Evolutionary conservation across 2,888 invertebrate species (phyloP), one percentile per base, ranked within the genome.

Genomic region (Andrena camellia): DNA sequence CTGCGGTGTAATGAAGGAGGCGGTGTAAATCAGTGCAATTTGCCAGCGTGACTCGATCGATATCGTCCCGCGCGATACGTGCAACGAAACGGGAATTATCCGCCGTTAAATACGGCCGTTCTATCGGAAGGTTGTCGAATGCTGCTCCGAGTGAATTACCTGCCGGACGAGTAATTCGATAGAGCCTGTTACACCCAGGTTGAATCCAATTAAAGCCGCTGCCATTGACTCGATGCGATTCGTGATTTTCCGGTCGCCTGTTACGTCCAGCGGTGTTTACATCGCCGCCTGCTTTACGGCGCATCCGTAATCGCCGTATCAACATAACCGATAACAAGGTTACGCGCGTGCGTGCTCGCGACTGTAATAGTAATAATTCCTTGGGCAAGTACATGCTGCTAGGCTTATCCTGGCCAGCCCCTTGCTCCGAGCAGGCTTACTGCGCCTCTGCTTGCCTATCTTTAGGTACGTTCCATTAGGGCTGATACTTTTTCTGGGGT

Each of bases 351-450:
- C 63, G 72, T 52, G 79, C 74, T 59, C 35, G 64, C 63, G 35
- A 59, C 57, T 33, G 74, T 78, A 87, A 85, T 81, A 74, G 64
- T 66, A 81, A 87, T 87, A 78, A 87, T 87, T 87, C 79, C 85
- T 62, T 81, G 59, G 17, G 35, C 81, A 71, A 85, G 67, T 77
- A 85, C 85, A 73, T 83, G 60, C 71, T 70, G 33, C n/a, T 26
- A 13, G 26, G n/a, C 42, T 29, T 23, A 20, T 4, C 8, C 57
- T 57, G 23, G 57, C 26, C 57, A 23, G 10, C 57, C 20, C 4
- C 10, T 57, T 20, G 57, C 23, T 57, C 23, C 10, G 10, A 57
- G 57, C 23, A 23, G 8, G n/a, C 20, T 52, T 6, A 52, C n/a
- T n/a, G n/a, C 20, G 52, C 2, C 20, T 20, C 52, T 52, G 8